Evolutionary conservation across 2,888 invertebrate species (phyloP), one percentile per base, ranked within the genome.

Genomic region (Carcina quercana): DNA sequence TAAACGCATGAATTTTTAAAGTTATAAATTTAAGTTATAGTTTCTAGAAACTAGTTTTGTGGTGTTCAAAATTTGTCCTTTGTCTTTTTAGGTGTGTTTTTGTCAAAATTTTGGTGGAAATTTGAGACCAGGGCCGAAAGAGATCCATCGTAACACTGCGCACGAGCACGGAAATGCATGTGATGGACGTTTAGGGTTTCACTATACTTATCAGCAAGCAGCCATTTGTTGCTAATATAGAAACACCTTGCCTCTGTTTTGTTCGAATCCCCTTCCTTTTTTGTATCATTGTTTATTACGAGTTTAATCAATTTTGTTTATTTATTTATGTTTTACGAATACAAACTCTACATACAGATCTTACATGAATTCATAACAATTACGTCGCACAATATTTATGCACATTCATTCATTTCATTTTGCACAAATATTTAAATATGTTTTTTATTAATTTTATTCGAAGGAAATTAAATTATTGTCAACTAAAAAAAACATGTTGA

Each of bases 51-150:
- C 12, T 24, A 12, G 24, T 12, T 24, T 11, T 24, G 17, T 26
- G 21, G 11, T 14, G 13, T 35, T 40, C 28, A 29, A 30, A 34
- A 26, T 21, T n/a, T 28, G 15, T 29, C 26, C 29, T 21, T 33
- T 32, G 13, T 32, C 17, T 13, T 31, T 53, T 63, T 79, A 79
- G 76, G 79, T 73, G 60, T 11, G 59, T 56, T 66, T 58, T 56
- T 62, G 4, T n/a, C 13, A 10, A 60, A 43, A 56, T 24, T 11
- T 53, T 51, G 46, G 51, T 50, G 52, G 64, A 61, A 76, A 79
- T 78, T 78, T 75, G 74, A 58, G 56, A 82, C 80, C 82, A 82
- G 82, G 82, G 82, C 80, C 80, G 82, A 82, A 82, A 82, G 82
- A 82, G 79, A 80, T 71, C 68, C 57, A 71, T 57, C 61, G 59